phyloP scores from a whole-genome alignment of 2,888 invertebrate genomes.

The Lasius fuliginosus region DNA sequence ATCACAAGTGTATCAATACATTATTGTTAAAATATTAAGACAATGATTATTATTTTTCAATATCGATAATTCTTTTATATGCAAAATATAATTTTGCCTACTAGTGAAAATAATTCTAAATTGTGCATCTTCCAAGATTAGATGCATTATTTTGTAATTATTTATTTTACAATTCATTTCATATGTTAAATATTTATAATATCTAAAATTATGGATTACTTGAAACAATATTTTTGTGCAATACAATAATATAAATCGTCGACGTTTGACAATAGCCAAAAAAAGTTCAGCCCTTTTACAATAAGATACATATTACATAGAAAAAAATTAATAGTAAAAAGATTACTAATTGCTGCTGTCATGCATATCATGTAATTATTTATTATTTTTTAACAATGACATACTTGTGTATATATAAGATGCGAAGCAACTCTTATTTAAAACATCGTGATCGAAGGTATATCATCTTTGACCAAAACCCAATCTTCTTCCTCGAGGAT shows the following conservation, averaged over 20 bases:
- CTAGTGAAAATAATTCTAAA: conserved; percentile 5
- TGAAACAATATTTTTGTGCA: background rate
- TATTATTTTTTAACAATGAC: conserved; percentile 21
- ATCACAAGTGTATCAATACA: conserved; percentile 25
- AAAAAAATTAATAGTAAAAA: conserved; percentile 18
- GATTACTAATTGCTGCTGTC: conserved; percentile 16
- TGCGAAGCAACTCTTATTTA: conserved; percentile 3
- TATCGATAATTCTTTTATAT: conserved; percentile 3
- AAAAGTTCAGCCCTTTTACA: conserved; percentile 5
- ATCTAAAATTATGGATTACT: background rate
- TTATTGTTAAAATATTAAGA: background rate
- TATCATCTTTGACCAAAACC: conserved; percentile 79
- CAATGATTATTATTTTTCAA: conserved; percentile 25
- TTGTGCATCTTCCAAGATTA: conserved; percentile 8
- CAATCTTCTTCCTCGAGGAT: conserved; percentile 81
- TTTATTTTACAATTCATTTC: conserved; percentile 3
- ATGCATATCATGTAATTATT: background rate
- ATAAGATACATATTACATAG: background rate
- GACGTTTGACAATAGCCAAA: background rate
- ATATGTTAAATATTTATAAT: background rate
- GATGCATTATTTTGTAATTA: conserved; percentile 12
- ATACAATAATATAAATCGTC: background rate
- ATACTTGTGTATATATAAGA: conserved; percentile 27
- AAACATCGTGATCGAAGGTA: conserved; percentile 51
- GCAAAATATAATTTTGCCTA: background rate